Percentiles rank a stretch among this genome's conserved stretches.
These are phyloP conservation scores for Melitaea athalia DNA, from an alignment of 2,888 invertebrate genomes.

Conservation along the genomic window DNA sequence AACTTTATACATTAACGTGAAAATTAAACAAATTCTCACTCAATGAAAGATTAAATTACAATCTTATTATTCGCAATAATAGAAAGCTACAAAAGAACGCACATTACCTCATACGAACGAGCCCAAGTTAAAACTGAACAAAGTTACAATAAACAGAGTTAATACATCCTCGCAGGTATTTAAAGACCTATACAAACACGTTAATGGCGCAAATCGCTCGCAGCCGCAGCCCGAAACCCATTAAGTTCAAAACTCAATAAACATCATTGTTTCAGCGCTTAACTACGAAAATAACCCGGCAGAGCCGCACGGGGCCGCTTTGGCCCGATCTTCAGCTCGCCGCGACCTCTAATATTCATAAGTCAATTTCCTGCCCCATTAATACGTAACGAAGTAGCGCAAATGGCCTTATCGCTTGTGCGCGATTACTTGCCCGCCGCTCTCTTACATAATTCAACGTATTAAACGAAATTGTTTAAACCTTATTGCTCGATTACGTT, in stretches of 20 bases:
- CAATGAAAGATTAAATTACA: not conserved
- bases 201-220: conserved; percentile 71
- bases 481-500: conserved; percentile 83
- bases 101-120: conserved; percentile 25
- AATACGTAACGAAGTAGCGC: conserved; percentile 83
- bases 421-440: conserved; percentile 81
- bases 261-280: conserved; percentile 78
- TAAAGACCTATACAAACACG: conserved; percentile 59
- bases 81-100: conserved; percentile 14
- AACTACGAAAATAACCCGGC: conserved; percentile 75
- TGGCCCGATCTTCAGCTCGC: conserved; percentile 71
- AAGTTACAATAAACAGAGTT: conserved; percentile 39
- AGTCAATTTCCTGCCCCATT: conserved; percentile 83
- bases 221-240: conserved; percentile 67
- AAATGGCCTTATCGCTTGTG: conserved; percentile 83
- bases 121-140: conserved; percentile 27
- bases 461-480: conserved; percentile 84
- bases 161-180: conserved; percentile 40
- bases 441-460: conserved; percentile 83
- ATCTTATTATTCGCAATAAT: not conserved
- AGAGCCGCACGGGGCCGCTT: conserved; percentile 73
- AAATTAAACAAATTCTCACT: not conserved
- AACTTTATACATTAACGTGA: not conserved
- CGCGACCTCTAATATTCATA: conserved; percentile 82
- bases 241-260: conserved; percentile 78